Conservation (phyloP, 2,797 vertebrate species). For the Cephalopachus bancanus region DNA sequence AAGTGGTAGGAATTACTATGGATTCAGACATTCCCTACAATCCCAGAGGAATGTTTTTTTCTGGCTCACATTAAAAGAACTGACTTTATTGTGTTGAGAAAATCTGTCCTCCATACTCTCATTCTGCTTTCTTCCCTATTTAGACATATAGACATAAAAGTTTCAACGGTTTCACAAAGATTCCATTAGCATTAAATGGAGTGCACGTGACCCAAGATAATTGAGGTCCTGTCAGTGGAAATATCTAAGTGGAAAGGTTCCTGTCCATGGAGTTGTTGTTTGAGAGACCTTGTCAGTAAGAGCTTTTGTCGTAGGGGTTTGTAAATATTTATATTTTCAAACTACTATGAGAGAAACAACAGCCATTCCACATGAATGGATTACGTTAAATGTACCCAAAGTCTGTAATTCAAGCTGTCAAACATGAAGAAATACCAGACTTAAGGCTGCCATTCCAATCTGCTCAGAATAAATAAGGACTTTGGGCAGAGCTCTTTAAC, state of each 20-base stretch:
- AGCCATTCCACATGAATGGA: slow-evolving; percentile 84
- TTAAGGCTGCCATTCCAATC: slow-evolving; percentile 79
- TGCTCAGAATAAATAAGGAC: slow-evolving; percentile 82
- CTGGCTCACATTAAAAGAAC: background rate
- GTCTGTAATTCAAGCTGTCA: slow-evolving; percentile 86
- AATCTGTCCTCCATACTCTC: background rate
- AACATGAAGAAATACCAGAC: slow-evolving; percentile 85
- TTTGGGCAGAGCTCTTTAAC: slow-evolving; percentile 72
- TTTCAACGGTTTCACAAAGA: slow-evolving; percentile 63
- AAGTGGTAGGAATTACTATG: background rate
- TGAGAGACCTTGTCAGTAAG: slow-evolving; percentile 81
- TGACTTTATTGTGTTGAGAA: slow-evolving; percentile 42
- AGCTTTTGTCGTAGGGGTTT: slow-evolving; percentile 81
- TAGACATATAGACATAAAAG: slow-evolving; percentile 45
- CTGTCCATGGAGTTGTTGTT: slow-evolving; percentile 63
- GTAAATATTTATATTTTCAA: slow-evolving; percentile 86
- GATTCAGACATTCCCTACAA: background rate
- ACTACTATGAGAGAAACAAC: slow-evolving; percentile 83
- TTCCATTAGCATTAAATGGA: slow-evolving; percentile 57
- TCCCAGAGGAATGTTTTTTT: slow-evolving; percentile 2
- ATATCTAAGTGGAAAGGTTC: slow-evolving; percentile 72
- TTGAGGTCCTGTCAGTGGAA: slow-evolving; percentile 71
- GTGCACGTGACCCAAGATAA: slow-evolving; percentile 57
- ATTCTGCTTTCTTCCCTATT: background rate
- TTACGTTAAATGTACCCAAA: slow-evolving; percentile 83